These are phyloP conservation scores for Propithecus deckenii DNA, from an alignment of 2,797 vertebrate genomes.

Conservation along the genomic window DNA sequence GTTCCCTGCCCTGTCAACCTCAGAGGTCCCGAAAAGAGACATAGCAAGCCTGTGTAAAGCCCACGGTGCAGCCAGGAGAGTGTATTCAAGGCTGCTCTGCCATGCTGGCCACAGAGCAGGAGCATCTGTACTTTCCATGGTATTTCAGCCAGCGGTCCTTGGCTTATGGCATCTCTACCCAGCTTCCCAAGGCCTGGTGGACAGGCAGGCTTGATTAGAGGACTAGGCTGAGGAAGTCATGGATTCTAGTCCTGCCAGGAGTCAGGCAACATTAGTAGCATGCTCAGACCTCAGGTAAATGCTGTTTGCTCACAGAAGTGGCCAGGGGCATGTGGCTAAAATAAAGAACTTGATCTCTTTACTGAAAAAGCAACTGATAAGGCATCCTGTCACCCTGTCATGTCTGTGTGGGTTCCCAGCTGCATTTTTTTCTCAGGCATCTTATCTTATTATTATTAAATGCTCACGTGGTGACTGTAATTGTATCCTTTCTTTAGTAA, in stretches of 20 bases:
- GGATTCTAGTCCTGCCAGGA: not conserved
- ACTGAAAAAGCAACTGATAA: not conserved
- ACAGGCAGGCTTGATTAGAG: not conserved
- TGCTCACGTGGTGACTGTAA: not conserved
- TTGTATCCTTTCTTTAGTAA: not conserved
- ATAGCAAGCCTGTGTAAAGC: not conserved
- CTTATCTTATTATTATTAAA: not conserved
- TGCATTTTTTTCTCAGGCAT: not conserved
- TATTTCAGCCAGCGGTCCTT: not conserved
- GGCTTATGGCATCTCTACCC: not conserved
- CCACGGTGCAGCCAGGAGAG: not conserved
- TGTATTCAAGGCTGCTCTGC: not conserved
- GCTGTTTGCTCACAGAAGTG: not conserved
- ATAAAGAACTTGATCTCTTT: not conserved
- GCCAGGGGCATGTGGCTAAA: not conserved
- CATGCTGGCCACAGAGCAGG: not conserved
- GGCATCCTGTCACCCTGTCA: not conserved
- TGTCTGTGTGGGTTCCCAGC: not conserved
- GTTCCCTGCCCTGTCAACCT: not conserved
- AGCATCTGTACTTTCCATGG: fast-evolving
- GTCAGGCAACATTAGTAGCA: not conserved
- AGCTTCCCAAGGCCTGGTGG: not conserved
- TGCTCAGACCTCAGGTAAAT: not conserved
- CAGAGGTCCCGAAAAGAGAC: not conserved
- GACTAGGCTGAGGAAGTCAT: not conserved